phyloP scores from a whole-genome alignment of 2,113 vertebrate species.

The Elanus axillaris region DNA sequence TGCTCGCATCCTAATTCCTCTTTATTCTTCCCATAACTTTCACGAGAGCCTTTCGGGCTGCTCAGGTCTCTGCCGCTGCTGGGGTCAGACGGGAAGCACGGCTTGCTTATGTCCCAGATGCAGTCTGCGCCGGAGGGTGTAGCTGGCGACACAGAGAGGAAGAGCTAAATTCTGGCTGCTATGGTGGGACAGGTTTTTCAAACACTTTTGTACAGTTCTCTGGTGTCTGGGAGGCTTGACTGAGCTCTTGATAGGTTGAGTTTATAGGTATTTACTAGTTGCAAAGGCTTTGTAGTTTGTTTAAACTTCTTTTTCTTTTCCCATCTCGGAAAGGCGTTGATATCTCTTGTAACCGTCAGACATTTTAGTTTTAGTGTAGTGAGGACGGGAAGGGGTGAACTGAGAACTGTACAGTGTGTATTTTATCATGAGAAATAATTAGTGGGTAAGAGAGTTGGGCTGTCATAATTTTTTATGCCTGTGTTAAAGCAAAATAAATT shows the following conservation, averaged over 20 bases:
- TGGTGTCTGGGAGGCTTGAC: background rate
- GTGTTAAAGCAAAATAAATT: background rate
- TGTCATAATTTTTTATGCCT: background rate
- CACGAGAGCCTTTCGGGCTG: fast-evolving
- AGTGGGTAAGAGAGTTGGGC: background rate
- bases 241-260: background rate
- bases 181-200: background rate
- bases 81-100: fast-evolving
- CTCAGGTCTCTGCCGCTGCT: fast-evolving
- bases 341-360: background rate
- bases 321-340: background rate
- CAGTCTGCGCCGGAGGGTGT: fast-evolving
- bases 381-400: background rate
- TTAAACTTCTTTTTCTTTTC: background rate
- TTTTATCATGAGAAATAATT: background rate
- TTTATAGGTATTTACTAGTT: background rate
- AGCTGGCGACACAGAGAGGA: background rate
- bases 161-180: background rate
- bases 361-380: background rate
- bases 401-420: background rate
- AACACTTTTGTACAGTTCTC: background rate
- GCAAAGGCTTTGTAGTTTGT: background rate
- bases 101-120: fast-evolving
- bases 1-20: background rate
- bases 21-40: background rate